Evolutionary conservation across 1,140 invertebrate genomes (phyloP).

Genomic region (Drosophila erecta): DNA sequence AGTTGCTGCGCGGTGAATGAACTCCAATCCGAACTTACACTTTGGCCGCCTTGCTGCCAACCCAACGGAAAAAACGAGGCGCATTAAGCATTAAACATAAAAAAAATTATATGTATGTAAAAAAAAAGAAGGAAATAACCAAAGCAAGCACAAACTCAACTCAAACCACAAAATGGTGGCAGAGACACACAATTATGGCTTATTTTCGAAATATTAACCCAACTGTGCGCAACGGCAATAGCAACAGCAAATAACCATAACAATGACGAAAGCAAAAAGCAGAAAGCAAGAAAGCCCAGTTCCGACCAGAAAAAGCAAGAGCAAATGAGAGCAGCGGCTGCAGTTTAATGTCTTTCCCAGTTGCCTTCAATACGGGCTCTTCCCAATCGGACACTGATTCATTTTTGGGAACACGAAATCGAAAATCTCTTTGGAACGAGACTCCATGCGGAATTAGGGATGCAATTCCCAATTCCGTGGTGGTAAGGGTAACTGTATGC

Average conservation of each 20-base stretch:
- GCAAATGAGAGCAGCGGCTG: conserved; percentile 28
- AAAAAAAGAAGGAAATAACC: conserved; percentile 18
- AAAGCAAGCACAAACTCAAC: conserved; percentile 33
- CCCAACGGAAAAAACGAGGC: conserved; percentile 40
- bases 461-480: conserved; percentile 3
- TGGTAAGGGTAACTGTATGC: conserved; percentile 2
- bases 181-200: conserved; percentile 20
- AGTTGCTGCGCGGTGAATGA: conserved; percentile 33
- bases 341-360: conserved; percentile 40
- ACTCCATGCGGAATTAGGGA: conserved; percentile 2
- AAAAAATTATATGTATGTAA: conserved; percentile 18
- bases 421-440: neutral
- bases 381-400: conserved; percentile 10
- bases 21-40: conserved; percentile 11
- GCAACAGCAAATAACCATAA: conserved; percentile 28
- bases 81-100: conserved; percentile 34
- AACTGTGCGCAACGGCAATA: conserved; percentile 56
- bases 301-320: conserved; percentile 32
- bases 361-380: conserved; percentile 13
- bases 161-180: conserved; percentile 12
- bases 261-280: conserved; percentile 49
- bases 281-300: conserved; percentile 45
- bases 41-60: conserved; percentile 16
- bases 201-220: conserved; percentile 54
- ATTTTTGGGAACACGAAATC: neutral